Evolutionary conservation across 1,140 invertebrate genomes (phyloP), one percentile per base, ranked within the genome.

Genomic region (Tenebrio molitor): DNA sequence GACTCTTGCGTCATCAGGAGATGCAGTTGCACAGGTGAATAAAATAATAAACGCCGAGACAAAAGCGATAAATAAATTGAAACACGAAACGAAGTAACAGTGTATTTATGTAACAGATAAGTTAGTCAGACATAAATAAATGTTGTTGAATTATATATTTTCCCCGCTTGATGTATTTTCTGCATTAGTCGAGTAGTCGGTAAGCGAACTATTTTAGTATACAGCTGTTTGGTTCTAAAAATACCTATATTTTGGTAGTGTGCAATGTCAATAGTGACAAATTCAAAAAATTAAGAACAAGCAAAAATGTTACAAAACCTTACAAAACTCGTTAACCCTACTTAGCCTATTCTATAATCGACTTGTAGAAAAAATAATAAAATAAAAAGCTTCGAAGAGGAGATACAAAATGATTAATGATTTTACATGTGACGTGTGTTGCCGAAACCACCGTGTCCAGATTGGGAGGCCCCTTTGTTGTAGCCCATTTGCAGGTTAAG

Each of bases 401-500:
- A 58, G n/a, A 0, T 29, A 58, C n/a, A 53, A 53, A 53, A 58
- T 29, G 3, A 8, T 3, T 29, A 29, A 29, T 4, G 8, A 29
- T 29, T 29, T 90, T 91, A 96, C 95, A 96, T 96, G 81, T 96
- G 94, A 80, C 95, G 89, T n/a, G 94, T 96, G 83, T 99, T 99
- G 77, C 97, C 97, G 82, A 99, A 95, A 65, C 93, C 91, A 68
- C 95, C 94, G 65, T 91, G 90, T 1, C 95, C 95, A 39, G 94
- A 87, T 82, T 96, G 94, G 17, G 91, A 92, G 7, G 94, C 94
- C 25, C 94, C 93, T 83, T 98, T 97, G 85, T 99, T 99, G 86
- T 88, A 97, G 16, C 98, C 97, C 91, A 97, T 97, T 85, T 99
- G 97, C 7, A 99, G 88, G 80, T 95, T 95, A 12, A 99, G 88